These are phyloP conservation scores for Amphipyra tragopoginis DNA, from an alignment of 2,888 invertebrate species.

Conservation along the genomic window DNA sequence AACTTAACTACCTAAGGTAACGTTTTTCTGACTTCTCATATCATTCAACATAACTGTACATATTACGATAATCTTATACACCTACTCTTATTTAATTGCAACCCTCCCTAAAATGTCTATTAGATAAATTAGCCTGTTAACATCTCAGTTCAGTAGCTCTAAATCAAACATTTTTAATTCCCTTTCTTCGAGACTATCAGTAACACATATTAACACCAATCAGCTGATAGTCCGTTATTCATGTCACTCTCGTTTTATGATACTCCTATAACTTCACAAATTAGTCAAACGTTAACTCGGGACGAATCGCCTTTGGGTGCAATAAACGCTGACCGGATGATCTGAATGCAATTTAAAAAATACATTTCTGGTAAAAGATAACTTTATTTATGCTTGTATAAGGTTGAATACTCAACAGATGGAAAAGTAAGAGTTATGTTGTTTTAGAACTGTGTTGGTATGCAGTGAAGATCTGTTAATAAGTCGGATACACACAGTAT, in stretches of 20 bases:
- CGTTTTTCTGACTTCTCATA: background rate
- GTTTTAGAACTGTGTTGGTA: conserved; percentile 12
- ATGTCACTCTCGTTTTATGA: conserved; percentile 77
- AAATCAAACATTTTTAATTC: conserved; percentile 38
- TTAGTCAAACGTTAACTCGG: conserved; percentile 88
- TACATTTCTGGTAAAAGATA: conserved; percentile 32
- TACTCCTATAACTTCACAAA: conserved; percentile 86
- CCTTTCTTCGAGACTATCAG: conserved; percentile 43
- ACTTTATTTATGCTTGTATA: conserved; percentile 47
- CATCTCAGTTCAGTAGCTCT: conserved; percentile 7
- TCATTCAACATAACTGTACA: background rate
- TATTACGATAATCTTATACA: no score
- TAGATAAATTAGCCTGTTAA: background rate
- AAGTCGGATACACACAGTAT: conserved; percentile 81
- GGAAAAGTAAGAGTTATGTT: conserved; percentile 24
- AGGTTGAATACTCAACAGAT: conserved; percentile 47
- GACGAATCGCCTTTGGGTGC: conserved; percentile 85
- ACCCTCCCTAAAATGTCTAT: no score
- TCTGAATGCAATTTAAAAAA: conserved; percentile 78
- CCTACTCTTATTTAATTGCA: no score
- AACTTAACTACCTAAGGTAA: conserved; percentile 20
- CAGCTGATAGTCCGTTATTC: conserved; percentile 77
- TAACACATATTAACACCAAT: conserved; percentile 57
- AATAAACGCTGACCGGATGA: conserved; percentile 85
- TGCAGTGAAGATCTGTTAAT: conserved; percentile 86